Percentiles rank a stretch among this genome's conserved stretches.
Evolutionary conservation across 2,797 vertebrate genomes (phyloP).

Genomic region (Sparus aurata): DNA sequence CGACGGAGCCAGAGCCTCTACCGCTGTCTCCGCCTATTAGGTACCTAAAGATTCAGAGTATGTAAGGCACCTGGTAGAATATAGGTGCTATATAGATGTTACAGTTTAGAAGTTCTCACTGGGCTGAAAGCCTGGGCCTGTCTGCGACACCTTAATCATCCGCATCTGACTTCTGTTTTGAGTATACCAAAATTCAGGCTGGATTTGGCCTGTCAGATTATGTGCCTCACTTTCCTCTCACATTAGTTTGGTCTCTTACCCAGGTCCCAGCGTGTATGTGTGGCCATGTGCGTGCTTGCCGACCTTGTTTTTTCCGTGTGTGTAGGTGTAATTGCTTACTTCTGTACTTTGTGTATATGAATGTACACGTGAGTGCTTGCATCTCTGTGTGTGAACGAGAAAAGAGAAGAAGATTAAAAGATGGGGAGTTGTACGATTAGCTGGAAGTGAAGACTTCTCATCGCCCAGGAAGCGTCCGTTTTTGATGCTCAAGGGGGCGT

Average conservation of each 20-base stretch:
- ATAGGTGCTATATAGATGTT: slow-evolving; percentile 61
- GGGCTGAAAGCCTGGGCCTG: slow-evolving; percentile 59
- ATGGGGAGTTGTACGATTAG: slow-evolving; percentile 24
- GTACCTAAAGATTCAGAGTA: slow-evolving; percentile 55
- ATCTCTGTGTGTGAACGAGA: slow-evolving; percentile 50
- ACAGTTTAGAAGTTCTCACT: slow-evolving; percentile 60
- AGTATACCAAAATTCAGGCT: slow-evolving; percentile 82
- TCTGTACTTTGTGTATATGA: slow-evolving; percentile 67
- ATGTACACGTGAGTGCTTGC: slow-evolving; percentile 65
- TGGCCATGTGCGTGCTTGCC: slow-evolving; percentile 45
- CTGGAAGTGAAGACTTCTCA: slow-evolving; percentile 36
- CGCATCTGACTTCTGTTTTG: slow-evolving; percentile 70
- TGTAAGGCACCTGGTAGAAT: slow-evolving; percentile 50
- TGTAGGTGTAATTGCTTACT: slow-evolving; percentile 67
- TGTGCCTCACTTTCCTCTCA: slow-evolving; percentile 81
- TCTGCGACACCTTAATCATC: slow-evolving; percentile 65
- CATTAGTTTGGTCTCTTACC: slow-evolving; percentile 65
- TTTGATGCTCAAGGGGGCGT: slow-evolving; percentile 36
- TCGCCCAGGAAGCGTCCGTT: slow-evolving; percentile 24
- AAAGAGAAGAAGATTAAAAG: slow-evolving; percentile 20
- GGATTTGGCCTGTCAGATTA: slow-evolving; percentile 74
- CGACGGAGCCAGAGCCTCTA: slow-evolving; percentile 30
- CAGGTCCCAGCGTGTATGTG: slow-evolving; percentile 56
- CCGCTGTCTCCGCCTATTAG: slow-evolving; percentile 50
- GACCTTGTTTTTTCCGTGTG: slow-evolving; percentile 34